Base-by-base conservation (phyloP, 2,888 invertebrate genomes). In the Cyrtodaria siliqua region DNA sequence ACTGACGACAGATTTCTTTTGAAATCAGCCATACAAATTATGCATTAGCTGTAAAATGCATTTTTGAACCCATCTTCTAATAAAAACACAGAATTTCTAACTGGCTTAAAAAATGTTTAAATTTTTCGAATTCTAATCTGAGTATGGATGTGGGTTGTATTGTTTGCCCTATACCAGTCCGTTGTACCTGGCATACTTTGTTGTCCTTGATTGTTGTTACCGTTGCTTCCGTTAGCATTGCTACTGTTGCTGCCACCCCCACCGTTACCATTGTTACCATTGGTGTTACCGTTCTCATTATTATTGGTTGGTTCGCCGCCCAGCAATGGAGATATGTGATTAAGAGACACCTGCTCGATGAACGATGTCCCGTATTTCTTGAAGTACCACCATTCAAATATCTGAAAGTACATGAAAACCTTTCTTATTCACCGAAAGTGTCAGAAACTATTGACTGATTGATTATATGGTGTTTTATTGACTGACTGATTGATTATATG, bases 361-460 rank as follows among this genome's bases (percentile, higher is more conserved):
- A 99, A 99, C 1, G 98, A 98, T 6, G 97, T 98, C 24, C 98
- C 99, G 94, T 98, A 99, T 94, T 98, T 99, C 88, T 98, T 96
- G 93, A 98, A 99, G 93, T 99, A 99, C 99, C 99, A 99, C 99
- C 99, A 99, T 93, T 99, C 99, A 94, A 99, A 99, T 80, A 95
- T 95, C 94, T 95, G 90, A 44, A 92, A 92, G 73, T 49, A 33
- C 12, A 33, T 12, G 33, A 33, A 33, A 33, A n/a, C n/a, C n/a
- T n/a, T n/a, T n/a, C n/a, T n/a, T n/a, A n/a, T n/a, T n/a, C n/a
- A n/a, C n/a, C n/a, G n/a, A n/a, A n/a, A n/a, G n/a, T n/a, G n/a
- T n/a, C n/a, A n/a, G n/a, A n/a, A n/a, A n/a, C n/a, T n/a, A n/a
- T n/a, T n/a, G n/a, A n/a, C n/a, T n/a, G n/a, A n/a, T n/a, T n/a